Evolutionary conservation across 2,888 invertebrate species (phyloP), one percentile per base, ranked within the genome.

Genomic region (Meiosimyza decipiens): DNA sequence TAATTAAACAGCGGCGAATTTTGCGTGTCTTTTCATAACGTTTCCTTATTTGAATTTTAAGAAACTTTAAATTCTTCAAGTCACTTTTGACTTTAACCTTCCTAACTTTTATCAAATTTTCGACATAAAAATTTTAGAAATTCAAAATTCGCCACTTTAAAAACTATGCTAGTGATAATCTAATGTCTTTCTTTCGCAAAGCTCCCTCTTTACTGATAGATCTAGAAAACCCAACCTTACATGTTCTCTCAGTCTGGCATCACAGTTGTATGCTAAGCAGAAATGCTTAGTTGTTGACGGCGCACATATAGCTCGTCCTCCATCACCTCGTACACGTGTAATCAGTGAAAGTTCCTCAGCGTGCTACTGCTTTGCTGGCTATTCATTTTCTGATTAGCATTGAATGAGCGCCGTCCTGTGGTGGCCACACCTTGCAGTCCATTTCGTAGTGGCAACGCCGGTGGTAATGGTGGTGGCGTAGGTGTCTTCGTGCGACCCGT

Each of bases 401-500:
- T 77, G 22, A 79, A 74, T 11, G 79, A 79, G 40, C 76, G 73
- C 0, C 79, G 76, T 9, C 79, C 80, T 52, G 75, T 78, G 50
- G 74, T 73, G 72, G 74, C 75, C 82, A 82, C 57, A 12, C 68
- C 57, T 75, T 79, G 78, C 11, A 84, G 80, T 0, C 86, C 86
- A 54, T 87, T 87, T 7, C 87, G 79, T 70, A 87, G 77, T 13
- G 87, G 87, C 78, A 87, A 65, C 33, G 87, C 87, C 28, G 80
- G 79, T 22, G 80, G 77, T 22, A 50, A 47, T 47, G 85, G 85
- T 9, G 86, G 85, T 15, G 86, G 87, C 12, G 86, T 85, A 15
- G 86, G 86, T 13, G 85, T 84, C 75, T 84, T 84, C 73, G 78
- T 77, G 73, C 82, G 80, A 4, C 80, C 82, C 73, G 81, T 71